These are phyloP conservation scores for Eucera pruinosa DNA, from an alignment of 2,888 invertebrate genomes.

Conservation along the genomic window DNA sequence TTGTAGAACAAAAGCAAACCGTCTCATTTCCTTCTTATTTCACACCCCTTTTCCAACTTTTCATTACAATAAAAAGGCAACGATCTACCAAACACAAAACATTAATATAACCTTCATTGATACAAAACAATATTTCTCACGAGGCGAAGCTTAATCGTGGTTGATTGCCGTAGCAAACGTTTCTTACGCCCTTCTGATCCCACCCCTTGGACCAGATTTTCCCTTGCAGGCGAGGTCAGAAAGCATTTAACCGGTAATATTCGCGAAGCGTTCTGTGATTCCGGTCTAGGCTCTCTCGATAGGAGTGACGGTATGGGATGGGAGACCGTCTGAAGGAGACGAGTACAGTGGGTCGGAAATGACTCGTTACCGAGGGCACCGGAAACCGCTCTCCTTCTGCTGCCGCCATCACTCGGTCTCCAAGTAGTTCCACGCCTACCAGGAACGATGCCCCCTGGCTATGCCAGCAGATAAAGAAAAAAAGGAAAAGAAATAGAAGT, in stretches of 20 bases:
- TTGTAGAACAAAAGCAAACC: too few relatives aligned
- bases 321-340: constrained; percentile 41
- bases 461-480: constrained; percentile 34
- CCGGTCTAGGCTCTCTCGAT: constrained; percentile 49
- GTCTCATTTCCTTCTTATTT: too few relatives aligned
- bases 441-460: constrained; percentile 48
- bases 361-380: constrained; percentile 80
- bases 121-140: neutral
- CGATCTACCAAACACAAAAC: neutral
- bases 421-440: constrained; percentile 41
- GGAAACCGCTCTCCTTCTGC: constrained; percentile 77
- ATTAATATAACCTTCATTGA: neutral
- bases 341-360: constrained; percentile 75
- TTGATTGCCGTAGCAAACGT: constrained; percentile 23
- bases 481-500: constrained; percentile 24
- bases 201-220: constrained; percentile 12
- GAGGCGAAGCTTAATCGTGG: constrained; percentile 5
- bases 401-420: constrained; percentile 41
- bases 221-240: constrained; percentile 38
- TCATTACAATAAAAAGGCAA: too few relatives aligned
- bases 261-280: constrained; percentile 65
- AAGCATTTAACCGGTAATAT: constrained; percentile 71
- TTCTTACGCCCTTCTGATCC: constrained; percentile 9
- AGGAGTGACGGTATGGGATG: constrained; percentile 37
- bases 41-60: too few relatives aligned